Evolutionary conservation across 2,888 invertebrate genomes (phyloP), one percentile per base, ranked within the genome.

Genomic region (Mythimna ferrago): DNA sequence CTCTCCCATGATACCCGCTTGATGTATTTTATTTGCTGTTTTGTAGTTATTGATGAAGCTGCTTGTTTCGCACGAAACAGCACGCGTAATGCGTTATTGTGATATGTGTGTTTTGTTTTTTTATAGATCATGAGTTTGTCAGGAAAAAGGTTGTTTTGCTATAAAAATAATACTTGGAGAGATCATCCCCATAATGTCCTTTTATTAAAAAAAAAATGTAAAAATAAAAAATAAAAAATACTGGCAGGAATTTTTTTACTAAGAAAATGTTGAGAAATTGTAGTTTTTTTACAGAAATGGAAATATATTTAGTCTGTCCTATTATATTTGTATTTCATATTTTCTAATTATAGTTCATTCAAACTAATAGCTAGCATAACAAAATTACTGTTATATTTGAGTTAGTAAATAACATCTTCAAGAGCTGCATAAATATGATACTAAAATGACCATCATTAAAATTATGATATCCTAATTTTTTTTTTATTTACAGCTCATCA

Each of bases 1-100:
- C 73, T 65, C 48, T 51, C 19, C 21, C 41, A 58, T 75, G 66
- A 58, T 66, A 57, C 14, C 7, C 16, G 75, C 75, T 75, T 75
- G 65, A 5, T 73, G 66, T 73, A 35, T 73, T 73, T 73, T 35
- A 58, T 73, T 73, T 75, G 66, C 75, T 21, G 6, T 51, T 75
- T 1, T 58, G 75, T 73, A 75, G 75, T 73, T 66, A 58, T 41
- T 51, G 21, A 21, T 4, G 41, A 6, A 41, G 16, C 2, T 16
- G 73, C 66, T 73, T 73, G 75, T 73, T 66, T 58, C 57, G 65
- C 75, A 65, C 19, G 51, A 65, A 74, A 65, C 65, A 41, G 56
- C 57, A 73, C 75, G 65, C 66, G 51, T 58, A 56, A 57, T 26
- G 57, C 51, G 38, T 51, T 48, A 16, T 44, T 11, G 57, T 75